Conservation (phyloP, 2,113 vertebrate genomes). For the Pteropus alecto region DNA sequence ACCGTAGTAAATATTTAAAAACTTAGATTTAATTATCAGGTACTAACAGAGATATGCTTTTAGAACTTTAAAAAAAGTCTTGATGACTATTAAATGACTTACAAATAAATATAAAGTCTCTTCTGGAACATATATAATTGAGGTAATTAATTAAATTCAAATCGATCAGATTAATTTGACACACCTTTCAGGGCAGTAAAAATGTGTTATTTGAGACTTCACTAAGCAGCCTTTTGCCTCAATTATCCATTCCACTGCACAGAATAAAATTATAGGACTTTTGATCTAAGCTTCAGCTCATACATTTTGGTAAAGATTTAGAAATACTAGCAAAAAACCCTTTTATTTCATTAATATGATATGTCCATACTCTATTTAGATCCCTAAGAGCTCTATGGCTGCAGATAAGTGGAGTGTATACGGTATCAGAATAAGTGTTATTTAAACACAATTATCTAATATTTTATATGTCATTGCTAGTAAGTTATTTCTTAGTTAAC, state of each 20-base stretch:
- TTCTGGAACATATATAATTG: background rate
- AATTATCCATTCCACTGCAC: background rate
- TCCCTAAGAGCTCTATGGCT: background rate
- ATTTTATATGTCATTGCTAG: background rate
- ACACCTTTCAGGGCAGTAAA: background rate
- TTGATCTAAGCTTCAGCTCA: background rate
- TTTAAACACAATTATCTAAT: background rate
- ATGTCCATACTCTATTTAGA: background rate
- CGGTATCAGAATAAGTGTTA: background rate
- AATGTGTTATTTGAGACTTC: background rate
- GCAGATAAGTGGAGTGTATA: background rate
- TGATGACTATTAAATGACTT: background rate
- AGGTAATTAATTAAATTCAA: slow-evolving; percentile 25
- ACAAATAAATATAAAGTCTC: background rate
- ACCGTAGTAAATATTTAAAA: background rate
- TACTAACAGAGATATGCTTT: background rate
- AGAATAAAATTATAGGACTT: slow-evolving; percentile 22
- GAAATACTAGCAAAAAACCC: background rate
- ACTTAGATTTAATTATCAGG: background rate
- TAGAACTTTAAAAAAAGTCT: background rate
- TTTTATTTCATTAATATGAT: background rate
- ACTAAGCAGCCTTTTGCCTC: slow-evolving; percentile 24
- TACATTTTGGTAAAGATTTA: background rate
- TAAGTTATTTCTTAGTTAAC: slow-evolving; percentile 9
- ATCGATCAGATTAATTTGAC: background rate